A percentile compares a stretch with the other conserved stretches of the same genome.
Conservation (phyloP, 2,797 vertebrate species). For the Leptoclinus maculatus region DNA sequence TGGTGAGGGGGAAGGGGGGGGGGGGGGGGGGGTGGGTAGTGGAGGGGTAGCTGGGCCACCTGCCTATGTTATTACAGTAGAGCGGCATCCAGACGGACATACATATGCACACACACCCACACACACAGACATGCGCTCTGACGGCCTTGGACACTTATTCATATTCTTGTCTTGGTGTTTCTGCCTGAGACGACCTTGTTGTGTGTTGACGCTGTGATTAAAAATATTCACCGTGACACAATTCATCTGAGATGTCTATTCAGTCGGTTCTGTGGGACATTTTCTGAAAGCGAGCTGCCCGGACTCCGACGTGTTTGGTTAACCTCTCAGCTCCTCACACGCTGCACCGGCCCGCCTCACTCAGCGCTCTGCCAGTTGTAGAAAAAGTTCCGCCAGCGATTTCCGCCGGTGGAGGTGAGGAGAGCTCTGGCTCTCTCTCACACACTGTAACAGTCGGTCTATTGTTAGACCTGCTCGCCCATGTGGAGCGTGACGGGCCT, state of each 20-base stretch:
- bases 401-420: slow-evolving; percentile 73
- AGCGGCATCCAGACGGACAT: slow-evolving; percentile 64
- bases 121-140: slow-evolving; percentile 23
- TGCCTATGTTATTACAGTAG: slow-evolving; percentile 83
- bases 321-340: slow-evolving; percentile 59
- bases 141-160: slow-evolving; percentile 47
- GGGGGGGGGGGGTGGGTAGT: slow-evolving; percentile 37
- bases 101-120: slow-evolving; percentile 40
- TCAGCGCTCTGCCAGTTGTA: slow-evolving; percentile 66
- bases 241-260: slow-evolving; percentile 60
- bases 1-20: slow-evolving; percentile 32
- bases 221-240: slow-evolving; percentile 26
- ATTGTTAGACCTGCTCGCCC: slow-evolving; percentile 71
- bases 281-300: slow-evolving; percentile 49
- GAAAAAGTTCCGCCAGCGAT: slow-evolving; percentile 64
- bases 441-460: slow-evolving; percentile 71
- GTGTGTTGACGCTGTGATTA: slow-evolving; percentile 17
- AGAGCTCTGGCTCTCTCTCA: slow-evolving; percentile 55
- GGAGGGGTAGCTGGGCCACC: slow-evolving; percentile 75
- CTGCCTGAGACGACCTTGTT: slow-evolving; percentile 32
- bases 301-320: slow-evolving; percentile 59
- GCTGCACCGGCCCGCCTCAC: slow-evolving; percentile 31
- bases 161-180: slow-evolving; percentile 49
- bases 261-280: slow-evolving; percentile 52
- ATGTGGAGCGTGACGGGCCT: slow-evolving; percentile 47